Conservation (phyloP, 2,113 vertebrate species). For the Nycticryphes semicollaris region DNA sequence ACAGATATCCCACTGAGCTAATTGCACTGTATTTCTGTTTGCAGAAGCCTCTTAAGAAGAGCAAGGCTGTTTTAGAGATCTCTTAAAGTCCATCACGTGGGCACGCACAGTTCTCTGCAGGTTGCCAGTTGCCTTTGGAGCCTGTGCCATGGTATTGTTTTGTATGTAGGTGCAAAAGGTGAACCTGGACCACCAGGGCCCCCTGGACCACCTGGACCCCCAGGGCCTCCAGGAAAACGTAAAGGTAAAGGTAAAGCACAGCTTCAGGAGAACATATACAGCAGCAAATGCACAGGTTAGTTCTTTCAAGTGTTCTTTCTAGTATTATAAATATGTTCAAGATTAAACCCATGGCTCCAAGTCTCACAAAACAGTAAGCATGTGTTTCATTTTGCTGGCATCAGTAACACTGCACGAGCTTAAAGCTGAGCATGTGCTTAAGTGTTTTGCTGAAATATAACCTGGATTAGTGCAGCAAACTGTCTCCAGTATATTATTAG, state of each 20-base stretch:
- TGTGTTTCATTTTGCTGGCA: background rate
- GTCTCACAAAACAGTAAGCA: background rate
- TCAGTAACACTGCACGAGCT: background rate
- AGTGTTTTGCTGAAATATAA: background rate
- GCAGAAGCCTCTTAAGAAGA: background rate
- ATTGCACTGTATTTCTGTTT: background rate
- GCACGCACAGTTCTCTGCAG: fast-evolving
- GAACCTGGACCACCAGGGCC: conserved; percentile 77
- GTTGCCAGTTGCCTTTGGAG: background rate
- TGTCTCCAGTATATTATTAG: background rate
- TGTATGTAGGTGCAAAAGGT: conserved; percentile 74
- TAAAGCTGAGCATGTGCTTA: background rate
- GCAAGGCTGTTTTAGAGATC: background rate
- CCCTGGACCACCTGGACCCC: conserved; percentile 71
- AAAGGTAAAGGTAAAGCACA: conserved; percentile 77
- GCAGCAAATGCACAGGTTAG: conserved; percentile 61
- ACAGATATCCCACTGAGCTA: background rate
- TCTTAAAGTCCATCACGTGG: background rate
- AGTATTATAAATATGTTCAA: background rate
- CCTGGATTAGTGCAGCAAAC: background rate
- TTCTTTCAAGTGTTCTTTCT: background rate
- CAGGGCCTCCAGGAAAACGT: conserved; percentile 75
- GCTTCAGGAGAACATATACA: conserved; percentile 59
- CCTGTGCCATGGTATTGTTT: background rate
- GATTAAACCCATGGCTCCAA: background rate